phyloP scores from a whole-genome alignment of 2,797 vertebrate species.

The Tapera naevia region DNA sequence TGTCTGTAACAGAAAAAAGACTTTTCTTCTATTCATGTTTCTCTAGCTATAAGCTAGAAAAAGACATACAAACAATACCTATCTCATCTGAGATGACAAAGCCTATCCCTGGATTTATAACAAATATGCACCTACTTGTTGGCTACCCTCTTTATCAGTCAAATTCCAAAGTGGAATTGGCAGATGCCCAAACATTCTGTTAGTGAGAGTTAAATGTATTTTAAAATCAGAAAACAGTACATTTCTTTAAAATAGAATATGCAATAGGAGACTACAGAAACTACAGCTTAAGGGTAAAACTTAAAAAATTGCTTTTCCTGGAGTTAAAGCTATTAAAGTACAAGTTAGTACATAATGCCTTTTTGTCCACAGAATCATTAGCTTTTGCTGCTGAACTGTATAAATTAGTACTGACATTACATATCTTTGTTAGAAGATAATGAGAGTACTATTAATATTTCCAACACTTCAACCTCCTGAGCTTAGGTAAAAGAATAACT shows the following conservation, averaged over 20 bases:
- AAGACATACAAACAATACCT: conserved; percentile 50
- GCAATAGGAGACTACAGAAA: conserved; percentile 27
- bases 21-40: conserved; percentile 1
- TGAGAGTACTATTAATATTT: conserved; percentile 57
- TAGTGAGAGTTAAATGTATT: conserved; percentile 56
- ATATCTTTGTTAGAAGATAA: conserved; percentile 62
- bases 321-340: conserved; percentile 34
- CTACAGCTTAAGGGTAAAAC: conserved; percentile 46
- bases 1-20: background rate
- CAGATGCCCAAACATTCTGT: conserved; percentile 52
- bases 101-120: conserved; percentile 67
- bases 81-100: conserved; percentile 68
- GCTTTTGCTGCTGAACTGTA: conserved; percentile 53
- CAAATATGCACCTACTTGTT: conserved; percentile 69
- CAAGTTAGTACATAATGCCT: conserved; percentile 54
- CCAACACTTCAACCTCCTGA: conserved; percentile 24
- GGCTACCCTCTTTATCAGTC: conserved; percentile 64
- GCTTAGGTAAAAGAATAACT: conserved; percentile 16
- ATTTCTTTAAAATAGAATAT: conserved; percentile 34
- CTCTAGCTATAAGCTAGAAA: conserved; percentile 31
- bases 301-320: conserved; percentile 29
- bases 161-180: conserved; percentile 69
- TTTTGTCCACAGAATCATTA: conserved; percentile 50
- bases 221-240: conserved; percentile 49
- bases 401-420: conserved; percentile 54